Evolutionary conservation across 2,888 invertebrate species (phyloP).

Genomic region (Terebella lapidaria): DNA sequence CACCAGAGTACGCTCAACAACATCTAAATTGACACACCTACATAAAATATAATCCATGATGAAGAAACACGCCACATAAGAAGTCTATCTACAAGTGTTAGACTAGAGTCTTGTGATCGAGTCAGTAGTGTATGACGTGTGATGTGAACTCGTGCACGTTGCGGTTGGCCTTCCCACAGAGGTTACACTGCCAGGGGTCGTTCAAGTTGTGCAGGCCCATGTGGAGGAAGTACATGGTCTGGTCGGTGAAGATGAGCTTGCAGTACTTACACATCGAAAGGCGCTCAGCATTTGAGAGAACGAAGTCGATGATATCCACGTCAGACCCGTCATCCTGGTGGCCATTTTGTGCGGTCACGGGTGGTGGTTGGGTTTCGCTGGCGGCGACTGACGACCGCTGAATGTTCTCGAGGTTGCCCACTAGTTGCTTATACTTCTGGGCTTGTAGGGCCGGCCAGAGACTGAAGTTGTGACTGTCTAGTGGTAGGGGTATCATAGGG

Average conservation of each 20-base stretch:
- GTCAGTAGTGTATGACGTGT: conserved; percentile 22
- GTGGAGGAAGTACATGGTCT: conserved; percentile 92
- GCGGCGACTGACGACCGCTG: background rate
- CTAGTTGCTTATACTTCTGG: too few relatives aligned
- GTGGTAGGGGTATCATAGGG: background rate
- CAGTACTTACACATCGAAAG: conserved; percentile 71
- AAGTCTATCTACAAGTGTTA: too few relatives aligned
- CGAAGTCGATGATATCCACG: conserved; percentile 22
- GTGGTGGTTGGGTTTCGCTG: background rate
- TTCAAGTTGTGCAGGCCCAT: conserved; percentile 96
- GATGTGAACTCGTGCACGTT: conserved; percentile 66
- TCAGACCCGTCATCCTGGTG: conserved; percentile 1
- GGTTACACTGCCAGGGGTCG: conserved; percentile 96
- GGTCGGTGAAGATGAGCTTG: conserved; percentile 90
- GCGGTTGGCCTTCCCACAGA: conserved; percentile 90
- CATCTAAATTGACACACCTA: too few relatives aligned
- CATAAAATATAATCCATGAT: too few relatives aligned
- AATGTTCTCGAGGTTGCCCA: background rate
- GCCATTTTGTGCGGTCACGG: too few relatives aligned
- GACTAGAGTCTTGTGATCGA: too few relatives aligned
- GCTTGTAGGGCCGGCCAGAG: background rate
- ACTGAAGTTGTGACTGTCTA: background rate
- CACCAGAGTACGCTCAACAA: too few relatives aligned
- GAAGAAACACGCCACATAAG: too few relatives aligned
- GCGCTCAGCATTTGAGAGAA: conserved; percentile 15